A percentile compares a stretch with the other conserved stretches of the same genome.
phyloP scores from a whole-genome alignment of 2,888 invertebrate species.

The Eledone cirrhosa region DNA sequence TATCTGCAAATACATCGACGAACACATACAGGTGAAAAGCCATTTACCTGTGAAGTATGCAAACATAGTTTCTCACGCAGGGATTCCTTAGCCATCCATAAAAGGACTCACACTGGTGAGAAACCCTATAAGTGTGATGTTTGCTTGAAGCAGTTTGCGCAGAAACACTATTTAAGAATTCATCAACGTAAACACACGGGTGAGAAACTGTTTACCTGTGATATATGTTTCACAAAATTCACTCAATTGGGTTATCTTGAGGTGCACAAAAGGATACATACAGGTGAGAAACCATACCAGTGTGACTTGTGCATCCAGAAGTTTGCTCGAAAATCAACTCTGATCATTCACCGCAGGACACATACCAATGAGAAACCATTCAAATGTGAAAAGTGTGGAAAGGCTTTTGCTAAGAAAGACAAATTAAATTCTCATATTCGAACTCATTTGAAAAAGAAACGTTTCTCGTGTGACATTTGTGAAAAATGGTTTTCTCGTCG shows the following conservation, averaged over 20 bases:
- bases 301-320: slow-evolving; percentile 18
- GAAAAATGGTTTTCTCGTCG: slow-evolving; percentile 14
- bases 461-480: slow-evolving; percentile 9
- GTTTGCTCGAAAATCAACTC: slow-evolving; percentile 10
- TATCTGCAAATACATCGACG: slow-evolving; percentile 21
- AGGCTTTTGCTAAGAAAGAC: not conserved
- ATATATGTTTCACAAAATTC: not conserved
- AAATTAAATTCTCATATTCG: not conserved
- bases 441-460: not conserved
- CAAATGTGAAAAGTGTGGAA: slow-evolving; percentile 7
- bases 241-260: not conserved
- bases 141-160: slow-evolving; percentile 3
- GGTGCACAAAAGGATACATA: not conserved
- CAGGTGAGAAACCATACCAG: not conserved
- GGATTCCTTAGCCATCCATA: not conserved
- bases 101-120: not conserved
- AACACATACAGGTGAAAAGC: slow-evolving; percentile 17
- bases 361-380: slow-evolving; percentile 20
- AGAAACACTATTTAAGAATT: slow-evolving; percentile 4
- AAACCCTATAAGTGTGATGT: slow-evolving; percentile 16
- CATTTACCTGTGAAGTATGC: not conserved
- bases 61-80: slow-evolving; percentile 4
- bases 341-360: slow-evolving; percentile 17
- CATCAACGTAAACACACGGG: slow-evolving; percentile 16
- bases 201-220: not conserved